Evolutionary conservation across 2,113 vertebrate species (phyloP), one percentile per base, ranked within the genome.

Genomic region (Tretioscincus oriximinensis): DNA sequence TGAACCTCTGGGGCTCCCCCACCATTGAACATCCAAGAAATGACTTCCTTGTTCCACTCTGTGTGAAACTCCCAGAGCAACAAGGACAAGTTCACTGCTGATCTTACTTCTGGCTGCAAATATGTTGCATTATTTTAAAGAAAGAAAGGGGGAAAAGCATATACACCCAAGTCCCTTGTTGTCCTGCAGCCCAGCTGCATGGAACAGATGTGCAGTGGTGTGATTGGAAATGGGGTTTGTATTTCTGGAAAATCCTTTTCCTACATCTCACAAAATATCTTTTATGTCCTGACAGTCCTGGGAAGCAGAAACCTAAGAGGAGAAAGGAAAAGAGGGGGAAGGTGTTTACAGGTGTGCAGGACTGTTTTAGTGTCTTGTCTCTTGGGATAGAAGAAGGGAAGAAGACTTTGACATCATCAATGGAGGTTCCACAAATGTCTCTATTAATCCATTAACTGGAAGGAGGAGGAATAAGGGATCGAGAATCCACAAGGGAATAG

Each of bases 71-170:
- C 73, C 67, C 22, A 11, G 61, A 45, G 31, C 69, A 67, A n/a
- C 12, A 21, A 61, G 61, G 67, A 65, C 80, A 29, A 54, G 68
- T 72, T 81, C 74, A n/a, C 7, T 7, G 49, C 31, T 29, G 84
- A 90, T 73, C 61, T 80, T 64, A 73, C 88, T 92, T 92, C 90
- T 89, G 88, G 90, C 88, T 80, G 47, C 7, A 79, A 35, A 63
- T 22, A 7, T 45, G 26, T 69, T 80, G 26, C 73, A 71, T 65
- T 80, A 41, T 75, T 63, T 9, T 75, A 60, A 29, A 67, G 45
- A 60, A 47, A 64, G 26, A 49, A 49, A 9, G 65, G 14, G 20
- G 14, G n/a, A 28, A 67, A 58, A 67, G 67, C 66, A 28, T 28
- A 45, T 10, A 51, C 18, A 69, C 65, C 45, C 65, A 64, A 31